Evolutionary conservation across 2,113 vertebrate species (phyloP), one percentile per base, ranked within the genome.

Genomic region (Elgaria multicarinata): DNA sequence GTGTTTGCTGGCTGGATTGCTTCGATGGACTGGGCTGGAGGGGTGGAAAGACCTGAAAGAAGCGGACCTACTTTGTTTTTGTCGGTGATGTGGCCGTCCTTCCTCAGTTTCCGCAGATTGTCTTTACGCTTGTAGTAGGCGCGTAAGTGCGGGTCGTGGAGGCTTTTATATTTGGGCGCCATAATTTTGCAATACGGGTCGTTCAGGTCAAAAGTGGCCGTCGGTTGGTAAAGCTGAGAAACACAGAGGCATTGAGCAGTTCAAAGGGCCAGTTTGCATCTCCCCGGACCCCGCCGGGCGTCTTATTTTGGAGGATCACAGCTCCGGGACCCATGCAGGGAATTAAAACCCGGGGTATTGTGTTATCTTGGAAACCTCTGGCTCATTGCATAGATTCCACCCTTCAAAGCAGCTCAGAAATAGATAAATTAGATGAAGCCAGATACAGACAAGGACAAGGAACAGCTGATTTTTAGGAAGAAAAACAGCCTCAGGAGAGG

Each of bases 61-160:
- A 24, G 9, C 12, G 3, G 36, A 93, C 94, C 33, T 81, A 96
- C 95, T 92, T 95, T 95, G 88, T 96, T 96, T 89, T 95, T 95
- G 81, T 91, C 92, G 67, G 96, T 97, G 91, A 97, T 83, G 10
- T 95, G 92, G 53, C 95, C 95, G 64, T 92, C 94, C 87, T 94
- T 93, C 79, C 92, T 96, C 72, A 96, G 72, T 86, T 89, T 94
- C 75, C 85, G 93, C 74, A 95, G 87, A 64, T 94, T 94, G 91
- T 96, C 95, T 93, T 97, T 96, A 36, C 93, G 94, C 2, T 90
- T 93, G 83, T 96, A 92, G 36, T 94, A 96, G n/a, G 87, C 77
- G 85, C 86, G 94, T 87, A 96, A 91, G 72, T 97, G 96, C 72
- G 95, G 96, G 90, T 96, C 96, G 31, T 96, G 96, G n/a, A 97